These are phyloP conservation scores for Notoglanidium macrostoma DNA, from an alignment of 2,797 vertebrate species.

Conservation along the genomic window DNA sequence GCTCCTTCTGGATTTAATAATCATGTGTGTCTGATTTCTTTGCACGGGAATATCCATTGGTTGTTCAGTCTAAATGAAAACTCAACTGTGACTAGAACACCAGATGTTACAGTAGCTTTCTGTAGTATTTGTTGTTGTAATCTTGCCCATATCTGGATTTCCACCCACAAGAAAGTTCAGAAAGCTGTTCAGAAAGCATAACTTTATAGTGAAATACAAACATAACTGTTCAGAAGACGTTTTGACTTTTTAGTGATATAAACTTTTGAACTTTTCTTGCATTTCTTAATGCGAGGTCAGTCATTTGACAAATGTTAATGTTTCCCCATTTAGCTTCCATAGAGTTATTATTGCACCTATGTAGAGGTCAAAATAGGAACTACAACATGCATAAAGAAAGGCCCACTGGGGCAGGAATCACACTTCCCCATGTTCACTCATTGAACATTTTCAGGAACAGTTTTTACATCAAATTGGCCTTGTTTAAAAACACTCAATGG, in stretches of 20 bases:
- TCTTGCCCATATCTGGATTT: slow-evolving; percentile 33
- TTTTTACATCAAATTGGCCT: background rate
- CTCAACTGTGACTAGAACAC: background rate
- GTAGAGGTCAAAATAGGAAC: background rate
- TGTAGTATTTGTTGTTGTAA: background rate
- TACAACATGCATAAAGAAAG: background rate
- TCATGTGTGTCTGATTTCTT: slow-evolving; percentile 7
- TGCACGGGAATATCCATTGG: slow-evolving; percentile 18
- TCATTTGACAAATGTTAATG: background rate
- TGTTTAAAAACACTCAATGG: background rate
- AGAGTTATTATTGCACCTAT: background rate
- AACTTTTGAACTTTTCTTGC: background rate
- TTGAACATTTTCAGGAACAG: background rate
- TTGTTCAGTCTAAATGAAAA: slow-evolving; percentile 24
- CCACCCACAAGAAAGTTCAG: background rate
- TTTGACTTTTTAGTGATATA: background rate
- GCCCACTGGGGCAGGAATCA: background rate
- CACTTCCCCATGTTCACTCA: background rate
- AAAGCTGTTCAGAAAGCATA: background rate
- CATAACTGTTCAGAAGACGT: background rate
- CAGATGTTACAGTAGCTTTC: background rate
- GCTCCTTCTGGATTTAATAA: slow-evolving; percentile 34
- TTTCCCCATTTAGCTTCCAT: background rate
- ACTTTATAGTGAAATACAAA: background rate
- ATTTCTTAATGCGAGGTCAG: background rate